These are phyloP conservation scores for Folsomia candida DNA, from an alignment of 2,888 invertebrate genomes.

Conservation along the genomic window DNA sequence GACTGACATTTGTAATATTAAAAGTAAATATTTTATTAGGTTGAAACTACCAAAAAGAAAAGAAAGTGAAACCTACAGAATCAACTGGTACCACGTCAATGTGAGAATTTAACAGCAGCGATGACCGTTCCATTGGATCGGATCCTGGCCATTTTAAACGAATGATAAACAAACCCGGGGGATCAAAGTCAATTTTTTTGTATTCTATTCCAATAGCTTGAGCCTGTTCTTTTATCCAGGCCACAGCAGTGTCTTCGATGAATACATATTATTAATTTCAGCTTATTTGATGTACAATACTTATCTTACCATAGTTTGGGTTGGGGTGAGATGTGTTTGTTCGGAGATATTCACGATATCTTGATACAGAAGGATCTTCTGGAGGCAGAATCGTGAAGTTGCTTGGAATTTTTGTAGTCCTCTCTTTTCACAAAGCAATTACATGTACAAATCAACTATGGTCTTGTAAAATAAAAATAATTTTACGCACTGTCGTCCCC, in stretches of 20 bases:
- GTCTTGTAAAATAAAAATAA: no score
- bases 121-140: constrained; percentile 66
- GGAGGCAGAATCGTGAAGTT: not conserved
- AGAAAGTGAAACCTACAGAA: constrained; percentile 60
- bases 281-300: no score
- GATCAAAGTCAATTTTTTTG: constrained; percentile 60
- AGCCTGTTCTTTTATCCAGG: constrained; percentile 72
- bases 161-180: constrained; percentile 72
- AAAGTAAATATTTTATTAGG: constrained; percentile 4
- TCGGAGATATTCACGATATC: constrained; percentile 77
- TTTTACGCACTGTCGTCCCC: no score
- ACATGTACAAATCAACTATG: no score
- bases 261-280: no score
- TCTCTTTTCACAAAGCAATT: not conserved
- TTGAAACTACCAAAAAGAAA: no score
- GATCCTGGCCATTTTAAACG: constrained; percentile 79
- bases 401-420: not conserved
- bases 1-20: constrained; percentile 63
- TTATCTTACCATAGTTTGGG: constrained; percentile 71
- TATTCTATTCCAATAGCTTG: constrained; percentile 65
- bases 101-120: constrained; percentile 86
- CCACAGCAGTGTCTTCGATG: constrained; percentile 70
- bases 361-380: constrained; percentile 63
- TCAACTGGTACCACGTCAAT: constrained; percentile 96
- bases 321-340: constrained; percentile 86